Base-by-base conservation (phyloP, 2,113 vertebrate genomes). In the Brachyistius frenatus region DNA sequence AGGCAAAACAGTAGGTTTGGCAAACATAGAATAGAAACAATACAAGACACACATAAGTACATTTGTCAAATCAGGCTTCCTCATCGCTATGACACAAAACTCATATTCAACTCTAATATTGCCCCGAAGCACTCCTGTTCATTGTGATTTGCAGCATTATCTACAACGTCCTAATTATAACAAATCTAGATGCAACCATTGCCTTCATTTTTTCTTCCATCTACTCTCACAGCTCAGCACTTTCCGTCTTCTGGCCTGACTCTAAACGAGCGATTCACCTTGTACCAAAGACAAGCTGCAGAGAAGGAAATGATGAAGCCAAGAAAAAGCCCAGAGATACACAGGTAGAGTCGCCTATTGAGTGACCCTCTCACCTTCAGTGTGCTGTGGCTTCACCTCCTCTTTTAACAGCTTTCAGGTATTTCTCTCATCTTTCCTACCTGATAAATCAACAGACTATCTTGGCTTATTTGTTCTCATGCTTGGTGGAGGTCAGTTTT, bases 271-370 rank as follows among this genome's bases (percentile, higher is more conserved):
- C 95, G 98, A 61, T 99, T 99, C 96, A 96, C 97, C 93, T 93
- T 97, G 93, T 99, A 99, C 92, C 94, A 98, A 95, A 97, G 97
- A 94, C 96, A 94, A 95, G 96, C 97, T 89, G 96, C 95, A 82
- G 96, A 98, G 86, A 97, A 97, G 87, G 97, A 99, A 88, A 95
- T 95, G 83, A 94, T 95, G 92, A 99, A 97, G 94, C 95, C 94
- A 73, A 96, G 97, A 91, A 98, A 99, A 95, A 99, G 98, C 90
- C 98, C 98, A 93, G 98, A 99, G 93, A 99, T 99, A 93, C 98
- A 99, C 96, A 98, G 98, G 98, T 99, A 93, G 85, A 95, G 77
- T 89, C 82, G 75, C 78, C 81, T 75, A 61, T 79, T 66, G 71
- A 87, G 83, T 78, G 79, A 87, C 78, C 82, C 67, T 84, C 86